phyloP scores from a whole-genome alignment of 2,113 vertebrate genomes.

The Excalfactoria chinensis region DNA sequence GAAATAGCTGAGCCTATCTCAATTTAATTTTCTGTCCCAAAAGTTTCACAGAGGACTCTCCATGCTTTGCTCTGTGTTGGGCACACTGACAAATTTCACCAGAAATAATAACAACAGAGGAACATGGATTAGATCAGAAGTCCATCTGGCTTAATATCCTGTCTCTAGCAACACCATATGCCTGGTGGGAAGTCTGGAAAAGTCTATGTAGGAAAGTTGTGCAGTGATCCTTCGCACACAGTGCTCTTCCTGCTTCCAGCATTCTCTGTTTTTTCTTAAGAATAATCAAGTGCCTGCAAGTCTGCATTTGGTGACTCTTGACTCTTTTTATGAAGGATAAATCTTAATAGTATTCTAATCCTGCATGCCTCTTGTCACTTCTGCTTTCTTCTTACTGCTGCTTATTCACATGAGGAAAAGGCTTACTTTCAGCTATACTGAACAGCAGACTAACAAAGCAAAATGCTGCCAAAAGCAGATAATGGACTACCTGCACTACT shows the following conservation, averaged over 20 bases:
- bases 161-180: background rate
- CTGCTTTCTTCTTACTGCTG: background rate
- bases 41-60: background rate
- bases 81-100: background rate
- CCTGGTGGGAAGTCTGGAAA: background rate
- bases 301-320: background rate
- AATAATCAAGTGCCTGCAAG: background rate
- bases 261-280: background rate
- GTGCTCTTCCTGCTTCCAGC: background rate
- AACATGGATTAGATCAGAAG: background rate
- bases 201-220: background rate
- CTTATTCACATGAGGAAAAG: background rate
- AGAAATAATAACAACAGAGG: background rate
- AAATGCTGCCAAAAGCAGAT: background rate
- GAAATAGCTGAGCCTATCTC: background rate
- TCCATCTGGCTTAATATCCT: constrained; percentile 15
- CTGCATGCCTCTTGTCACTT: background rate
- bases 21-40: background rate
- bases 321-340: background rate
- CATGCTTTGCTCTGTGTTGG: background rate
- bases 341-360: background rate
- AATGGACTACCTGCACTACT: background rate
- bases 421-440: background rate
- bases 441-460: background rate
- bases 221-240: background rate